Conservation (phyloP, 1,140 invertebrate species). For the Drosophila teissieri region DNA sequence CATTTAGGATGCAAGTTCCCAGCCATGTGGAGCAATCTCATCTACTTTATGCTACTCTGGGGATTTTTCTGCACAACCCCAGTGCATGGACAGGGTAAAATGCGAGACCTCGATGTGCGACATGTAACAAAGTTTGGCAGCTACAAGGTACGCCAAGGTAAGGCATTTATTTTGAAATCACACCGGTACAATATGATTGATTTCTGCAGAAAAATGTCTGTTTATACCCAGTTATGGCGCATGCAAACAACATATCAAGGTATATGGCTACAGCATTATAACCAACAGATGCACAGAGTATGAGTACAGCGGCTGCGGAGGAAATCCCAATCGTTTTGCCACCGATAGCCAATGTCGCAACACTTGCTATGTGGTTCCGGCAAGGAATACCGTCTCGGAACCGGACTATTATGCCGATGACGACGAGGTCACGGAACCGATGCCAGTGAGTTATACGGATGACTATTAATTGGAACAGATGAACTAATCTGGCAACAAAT, state of each 20-base stretch:
- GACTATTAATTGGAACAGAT: too few relatives aligned
- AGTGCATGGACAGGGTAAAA: neutral
- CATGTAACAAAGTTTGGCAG: neutral
- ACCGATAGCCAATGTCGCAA: conserved; percentile 6
- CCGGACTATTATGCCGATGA: conserved; percentile 1
- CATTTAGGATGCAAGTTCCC: conserved; percentile 3
- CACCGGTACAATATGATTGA: neutral
- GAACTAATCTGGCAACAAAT: neutral
- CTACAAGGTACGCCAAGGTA: conserved; percentile 14
- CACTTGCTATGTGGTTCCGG: neutral
- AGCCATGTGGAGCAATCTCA: conserved; percentile 15
- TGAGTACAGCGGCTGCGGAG: conserved; percentile 44
- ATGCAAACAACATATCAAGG: neutral
- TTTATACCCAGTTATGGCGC: conserved; percentile 4
- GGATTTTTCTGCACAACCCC: neutral
- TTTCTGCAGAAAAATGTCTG: conserved; percentile 5
- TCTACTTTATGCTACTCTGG: neutral
- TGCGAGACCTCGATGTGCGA: too few relatives aligned
- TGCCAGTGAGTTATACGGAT: too few relatives aligned
- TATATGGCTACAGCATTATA: conserved; percentile 23
- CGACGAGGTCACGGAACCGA: too few relatives aligned
- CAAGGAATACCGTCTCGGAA: neutral
- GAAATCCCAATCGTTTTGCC: conserved; percentile 55
- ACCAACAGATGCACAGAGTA: conserved; percentile 11
- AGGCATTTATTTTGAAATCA: neutral